Evolutionary conservation across 2,113 vertebrate species (phyloP).

Genomic region (Indri indri): DNA sequence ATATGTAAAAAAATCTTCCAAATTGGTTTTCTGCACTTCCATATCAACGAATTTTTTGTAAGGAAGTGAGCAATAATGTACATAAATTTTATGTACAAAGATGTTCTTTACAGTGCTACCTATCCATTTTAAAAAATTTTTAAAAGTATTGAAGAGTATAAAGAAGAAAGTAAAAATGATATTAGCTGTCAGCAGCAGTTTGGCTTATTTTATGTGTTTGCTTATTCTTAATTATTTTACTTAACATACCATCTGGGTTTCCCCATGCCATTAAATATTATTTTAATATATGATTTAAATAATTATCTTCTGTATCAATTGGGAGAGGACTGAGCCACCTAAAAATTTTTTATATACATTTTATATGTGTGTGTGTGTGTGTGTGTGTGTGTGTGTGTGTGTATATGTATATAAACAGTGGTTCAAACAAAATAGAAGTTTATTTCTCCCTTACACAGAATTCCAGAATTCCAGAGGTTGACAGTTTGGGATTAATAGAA

Average conservation of each 20-base stretch:
- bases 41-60: background rate
- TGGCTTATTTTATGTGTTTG: background rate
- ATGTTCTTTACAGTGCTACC: background rate
- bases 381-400: too few relatives aligned
- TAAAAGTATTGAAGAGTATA: background rate
- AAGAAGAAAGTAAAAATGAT: background rate
- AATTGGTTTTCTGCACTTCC: background rate
- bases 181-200: background rate
- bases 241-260: background rate
- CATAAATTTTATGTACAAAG: background rate
- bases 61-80: background rate
- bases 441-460: background rate
- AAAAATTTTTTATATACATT: background rate
- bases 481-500: background rate
- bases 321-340: background rate
- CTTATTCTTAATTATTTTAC: background rate
- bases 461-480: background rate
- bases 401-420: background rate
- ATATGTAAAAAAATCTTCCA: background rate
- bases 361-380: background rate
- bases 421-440: background rate
- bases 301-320: background rate
- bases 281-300: background rate
- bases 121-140: background rate
- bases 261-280: background rate